Conservation (phyloP, 2,888 invertebrate genomes). For the Scaptomyza polygonia region DNA sequence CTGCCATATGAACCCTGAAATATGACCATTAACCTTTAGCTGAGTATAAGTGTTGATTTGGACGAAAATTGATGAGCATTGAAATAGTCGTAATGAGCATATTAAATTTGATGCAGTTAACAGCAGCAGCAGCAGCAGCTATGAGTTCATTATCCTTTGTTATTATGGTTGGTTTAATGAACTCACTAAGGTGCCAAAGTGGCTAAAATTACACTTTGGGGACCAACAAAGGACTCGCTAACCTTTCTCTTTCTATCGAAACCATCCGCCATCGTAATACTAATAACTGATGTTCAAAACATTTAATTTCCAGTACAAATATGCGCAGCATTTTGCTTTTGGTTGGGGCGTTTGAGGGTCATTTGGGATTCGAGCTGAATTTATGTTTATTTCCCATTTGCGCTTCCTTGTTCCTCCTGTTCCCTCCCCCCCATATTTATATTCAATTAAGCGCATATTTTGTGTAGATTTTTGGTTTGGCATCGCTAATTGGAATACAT, state of each 20-base stretch:
- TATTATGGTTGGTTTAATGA: slow-evolving; percentile 64
- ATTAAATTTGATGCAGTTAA: slow-evolving; percentile 36
- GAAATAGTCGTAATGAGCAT: slow-evolving; percentile 57
- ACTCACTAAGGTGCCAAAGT: slow-evolving; percentile 68
- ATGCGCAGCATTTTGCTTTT: slow-evolving; percentile 18
- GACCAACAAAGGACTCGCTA: neutral
- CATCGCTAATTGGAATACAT: slow-evolving; percentile 61
- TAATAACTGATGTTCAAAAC: slow-evolving; percentile 76
- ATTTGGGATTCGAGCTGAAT: slow-evolving; percentile 28
- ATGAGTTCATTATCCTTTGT: slow-evolving; percentile 69
- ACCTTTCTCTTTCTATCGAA: neutral
- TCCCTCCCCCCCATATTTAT: slow-evolving; percentile 23
- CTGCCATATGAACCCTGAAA: slow-evolving; percentile 19
- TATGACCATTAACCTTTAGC: slow-evolving; percentile 36
- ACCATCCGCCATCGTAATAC: slow-evolving; percentile 5
- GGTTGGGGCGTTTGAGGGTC: slow-evolving; percentile 45
- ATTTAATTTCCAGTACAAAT: slow-evolving; percentile 46
- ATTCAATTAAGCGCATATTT: slow-evolving; percentile 76
- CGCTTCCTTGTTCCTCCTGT: neutral
- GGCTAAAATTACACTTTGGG: slow-evolving; percentile 43
- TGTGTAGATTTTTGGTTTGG: slow-evolving; percentile 49
- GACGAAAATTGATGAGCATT: slow-evolving; percentile 61
- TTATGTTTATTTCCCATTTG: slow-evolving; percentile 9
- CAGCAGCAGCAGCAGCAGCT: neutral
- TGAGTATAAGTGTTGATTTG: slow-evolving; percentile 39